phyloP scores from a whole-genome alignment of 1,140 invertebrate species.

The Drosophila subobscura region DNA sequence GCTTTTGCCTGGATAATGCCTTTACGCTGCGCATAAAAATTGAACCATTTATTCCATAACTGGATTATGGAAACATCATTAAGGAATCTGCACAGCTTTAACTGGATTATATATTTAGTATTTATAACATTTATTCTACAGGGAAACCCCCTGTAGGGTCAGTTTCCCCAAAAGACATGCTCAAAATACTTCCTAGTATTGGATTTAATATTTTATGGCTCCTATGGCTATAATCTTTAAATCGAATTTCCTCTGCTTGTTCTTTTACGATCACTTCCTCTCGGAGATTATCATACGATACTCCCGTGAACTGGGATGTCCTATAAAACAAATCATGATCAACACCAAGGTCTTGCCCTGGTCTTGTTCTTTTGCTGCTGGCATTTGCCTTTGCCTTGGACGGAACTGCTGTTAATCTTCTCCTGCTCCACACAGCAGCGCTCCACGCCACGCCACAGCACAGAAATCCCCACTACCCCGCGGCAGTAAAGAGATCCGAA shows the following conservation, averaged over 20 bases:
- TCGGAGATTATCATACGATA: constrained; percentile 27
- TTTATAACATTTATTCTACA: too few species aligned
- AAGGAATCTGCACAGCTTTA: too few species aligned
- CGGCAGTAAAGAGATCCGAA: constrained; percentile 7
- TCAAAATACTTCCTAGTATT: too few species aligned
- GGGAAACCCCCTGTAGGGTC: too few species aligned
- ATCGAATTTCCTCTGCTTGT: not conserved
- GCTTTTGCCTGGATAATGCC: too few species aligned
- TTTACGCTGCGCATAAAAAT: too few species aligned
- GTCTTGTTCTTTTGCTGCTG: constrained; percentile 30
- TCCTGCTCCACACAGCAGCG: constrained; percentile 1
- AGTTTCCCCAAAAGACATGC: too few species aligned
- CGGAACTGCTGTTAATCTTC: constrained; percentile 10
- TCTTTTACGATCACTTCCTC: constrained; percentile 34
- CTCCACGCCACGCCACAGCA: too few species aligned
- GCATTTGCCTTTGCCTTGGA: constrained; percentile 60
- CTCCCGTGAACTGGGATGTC: constrained; percentile 11
- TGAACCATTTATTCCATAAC: not conserved
- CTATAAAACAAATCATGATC: constrained; percentile 48
- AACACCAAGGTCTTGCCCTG: constrained; percentile 52
- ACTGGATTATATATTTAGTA: too few species aligned
- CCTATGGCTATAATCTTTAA: too few species aligned
- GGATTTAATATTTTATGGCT: too few species aligned
- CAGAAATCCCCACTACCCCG: constrained; percentile 5
- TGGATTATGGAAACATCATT: too few species aligned